These are phyloP conservation scores for Luperina testacea DNA, from an alignment of 2,888 invertebrate genomes.

Conservation along the genomic window DNA sequence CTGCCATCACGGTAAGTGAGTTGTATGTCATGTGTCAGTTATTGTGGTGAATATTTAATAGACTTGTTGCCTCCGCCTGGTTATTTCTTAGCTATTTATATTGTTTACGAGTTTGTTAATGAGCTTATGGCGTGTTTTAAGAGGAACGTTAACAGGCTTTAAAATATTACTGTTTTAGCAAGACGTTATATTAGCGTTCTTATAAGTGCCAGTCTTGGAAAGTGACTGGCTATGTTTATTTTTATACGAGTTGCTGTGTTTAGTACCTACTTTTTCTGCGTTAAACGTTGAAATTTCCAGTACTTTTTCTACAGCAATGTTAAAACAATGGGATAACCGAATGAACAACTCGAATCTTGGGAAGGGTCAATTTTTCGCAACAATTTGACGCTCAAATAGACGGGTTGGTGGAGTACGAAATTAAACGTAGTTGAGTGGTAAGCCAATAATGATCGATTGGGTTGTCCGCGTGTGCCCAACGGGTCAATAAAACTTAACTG, in stretches of 20 bases:
- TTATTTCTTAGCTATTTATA: conserved; percentile 25
- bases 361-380: conserved; percentile 58
- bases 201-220: conserved; percentile 2
- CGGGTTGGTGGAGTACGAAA: conserved; percentile 75
- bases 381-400: conserved; percentile 77
- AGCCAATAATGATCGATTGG: conserved; percentile 72
- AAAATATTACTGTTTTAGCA: conserved; percentile 9
- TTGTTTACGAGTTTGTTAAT: conserved; percentile 33
- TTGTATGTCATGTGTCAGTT: conserved; percentile 51
- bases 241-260: background rate
- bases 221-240: background rate
- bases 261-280: background rate
- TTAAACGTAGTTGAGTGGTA: conserved; percentile 73
- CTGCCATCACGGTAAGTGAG: conserved; percentile 46
- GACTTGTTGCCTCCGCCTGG: conserved; percentile 25
- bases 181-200: conserved; percentile 7
- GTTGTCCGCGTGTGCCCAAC: conserved; percentile 30
- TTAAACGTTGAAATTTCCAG: background rate
- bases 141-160: conserved; percentile 6
- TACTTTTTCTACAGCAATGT: background rate
- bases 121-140: conserved; percentile 19
- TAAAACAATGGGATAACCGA: background rate
- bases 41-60: conserved; percentile 52
- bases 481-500: conserved; percentile 49
- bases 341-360: conserved; percentile 16